Base-by-base conservation (phyloP, 2,797 vertebrate genomes). In the Oophaga sylvatica region DNA sequence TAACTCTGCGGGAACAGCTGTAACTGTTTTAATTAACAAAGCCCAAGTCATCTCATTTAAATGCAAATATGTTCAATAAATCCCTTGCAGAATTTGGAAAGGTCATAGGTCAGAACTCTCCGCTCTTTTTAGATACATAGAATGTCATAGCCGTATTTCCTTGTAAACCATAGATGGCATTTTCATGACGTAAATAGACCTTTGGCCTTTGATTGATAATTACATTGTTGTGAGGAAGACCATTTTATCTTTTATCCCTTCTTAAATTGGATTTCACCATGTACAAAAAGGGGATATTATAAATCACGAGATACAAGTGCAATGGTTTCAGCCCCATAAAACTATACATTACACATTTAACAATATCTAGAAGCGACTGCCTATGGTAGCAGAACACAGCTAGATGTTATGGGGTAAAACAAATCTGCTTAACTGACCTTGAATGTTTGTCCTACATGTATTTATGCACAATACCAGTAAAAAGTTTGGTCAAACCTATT, bases 1-100 rank as follows among this genome's bases (percentile, higher is more conserved):
- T 86, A 86, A 86, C 79, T 41, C 77, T 62, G 68, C 53, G 59
- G 84, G 48, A 86, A 81, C 80, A 89, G 88, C 84, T 82, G 84
- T 35, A 79, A 48, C 84, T 5, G 22, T 78, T 86, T 89, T 89
- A 89, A 89, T 86, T 86, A 89, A 89, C 71, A 82, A 10, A 57
- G 41, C 22, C 70, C 48, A 80, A 85, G 57, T 56, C 29, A 81
- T 70, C 84, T 89, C 17, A 89, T 89, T 89, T 86, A 89, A 62
- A 89, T 89, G 88, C 88, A 89, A 89, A 89, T 89, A 89, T 85
- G 83, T 82, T 78, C 77, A 75, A 85, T 85, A 89, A 89, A 89
- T 89, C 88, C 84, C 84, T 82, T 89, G 63, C 84, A 89, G 80
- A 86, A 89, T 89, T 85, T 56, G 15, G 73, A 89, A 86, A 86